A percentile compares a stretch with the other conserved stretches of the same genome.
phyloP scores from a whole-genome alignment of 1,140 invertebrate genomes.

The Leptonema lineaticorne region DNA sequence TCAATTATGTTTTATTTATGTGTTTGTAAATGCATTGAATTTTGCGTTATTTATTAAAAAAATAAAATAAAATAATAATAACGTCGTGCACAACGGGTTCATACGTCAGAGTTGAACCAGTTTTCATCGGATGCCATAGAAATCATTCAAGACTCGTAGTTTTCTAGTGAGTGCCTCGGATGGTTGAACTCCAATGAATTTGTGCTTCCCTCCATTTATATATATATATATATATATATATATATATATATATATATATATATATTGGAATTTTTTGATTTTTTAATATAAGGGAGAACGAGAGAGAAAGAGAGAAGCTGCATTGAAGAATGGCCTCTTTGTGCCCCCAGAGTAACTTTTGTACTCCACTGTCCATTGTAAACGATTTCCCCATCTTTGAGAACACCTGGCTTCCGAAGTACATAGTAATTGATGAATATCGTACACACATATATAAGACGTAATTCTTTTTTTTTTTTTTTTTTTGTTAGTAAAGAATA shows the following conservation, averaged over 20 bases:
- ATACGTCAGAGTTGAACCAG: conserved; percentile 5
- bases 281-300: no score
- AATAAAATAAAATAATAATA: no score
- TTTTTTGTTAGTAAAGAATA: neutral
- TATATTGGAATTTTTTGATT: no score
- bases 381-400: conserved; percentile 19
- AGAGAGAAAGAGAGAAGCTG: neutral
- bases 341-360: conserved; percentile 4
- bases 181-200: conserved; percentile 22
- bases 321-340: no score
- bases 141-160: neutral
- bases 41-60: no score
- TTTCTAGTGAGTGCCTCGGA: neutral
- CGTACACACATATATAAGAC: neutral
- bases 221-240: no score
- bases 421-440: conserved; percentile 11
- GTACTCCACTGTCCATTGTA: conserved; percentile 15
- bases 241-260: no score
- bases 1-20: no score
- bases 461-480: neutral
- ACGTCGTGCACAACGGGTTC: neutral
- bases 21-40: no score
- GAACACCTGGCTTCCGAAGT: conserved; percentile 6
- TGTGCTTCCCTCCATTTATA: conserved; percentile 5
- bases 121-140: neutral